These are phyloP conservation scores for Amblyteles armatorius DNA, from an alignment of 2,888 invertebrate genomes.

Conservation along the genomic window DNA sequence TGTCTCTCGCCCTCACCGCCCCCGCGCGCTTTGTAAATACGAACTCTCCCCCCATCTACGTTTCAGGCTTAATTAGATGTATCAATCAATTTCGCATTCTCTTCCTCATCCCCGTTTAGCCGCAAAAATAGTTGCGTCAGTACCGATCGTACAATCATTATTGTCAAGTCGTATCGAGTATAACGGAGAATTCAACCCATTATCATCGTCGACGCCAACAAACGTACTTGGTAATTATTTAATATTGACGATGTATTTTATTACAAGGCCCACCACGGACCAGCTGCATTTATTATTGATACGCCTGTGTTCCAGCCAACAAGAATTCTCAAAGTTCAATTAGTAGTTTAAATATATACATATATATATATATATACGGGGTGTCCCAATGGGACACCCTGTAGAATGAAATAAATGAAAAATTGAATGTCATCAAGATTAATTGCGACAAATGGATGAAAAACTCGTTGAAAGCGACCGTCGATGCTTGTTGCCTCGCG, in stretches of 20 bases:
- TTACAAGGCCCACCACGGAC: not conserved
- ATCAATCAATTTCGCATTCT: slow-evolving; percentile 39
- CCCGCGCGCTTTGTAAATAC: slow-evolving; percentile 48
- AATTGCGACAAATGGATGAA: slow-evolving; percentile 3
- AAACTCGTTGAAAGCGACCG: not conserved
- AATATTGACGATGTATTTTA: slow-evolving; percentile 12
- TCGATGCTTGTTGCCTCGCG: not conserved
- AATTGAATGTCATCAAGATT: not conserved
- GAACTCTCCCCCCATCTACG: slow-evolving; percentile 9
- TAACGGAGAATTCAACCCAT: not conserved
- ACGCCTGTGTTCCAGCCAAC: slow-evolving; percentile 12
- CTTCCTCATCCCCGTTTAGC: not conserved
- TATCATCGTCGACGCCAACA: not conserved
- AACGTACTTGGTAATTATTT: slow-evolving; percentile 9
- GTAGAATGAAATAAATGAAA: slow-evolving; percentile 22
- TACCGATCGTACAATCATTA: not conserved
- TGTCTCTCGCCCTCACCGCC: not conserved
- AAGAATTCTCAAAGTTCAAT: slow-evolving; percentile 24
- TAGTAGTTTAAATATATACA: not conserved
- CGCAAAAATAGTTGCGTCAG: not conserved
- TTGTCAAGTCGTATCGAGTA: slow-evolving; percentile 5
- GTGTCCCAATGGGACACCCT: too few species aligned
- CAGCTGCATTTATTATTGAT: slow-evolving; percentile 7
- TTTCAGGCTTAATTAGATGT: slow-evolving; percentile 28
- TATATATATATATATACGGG: not conserved